Evolutionary conservation across 2,797 vertebrate genomes (phyloP).

Genomic region (Erpetoichthys calabaricus): DNA sequence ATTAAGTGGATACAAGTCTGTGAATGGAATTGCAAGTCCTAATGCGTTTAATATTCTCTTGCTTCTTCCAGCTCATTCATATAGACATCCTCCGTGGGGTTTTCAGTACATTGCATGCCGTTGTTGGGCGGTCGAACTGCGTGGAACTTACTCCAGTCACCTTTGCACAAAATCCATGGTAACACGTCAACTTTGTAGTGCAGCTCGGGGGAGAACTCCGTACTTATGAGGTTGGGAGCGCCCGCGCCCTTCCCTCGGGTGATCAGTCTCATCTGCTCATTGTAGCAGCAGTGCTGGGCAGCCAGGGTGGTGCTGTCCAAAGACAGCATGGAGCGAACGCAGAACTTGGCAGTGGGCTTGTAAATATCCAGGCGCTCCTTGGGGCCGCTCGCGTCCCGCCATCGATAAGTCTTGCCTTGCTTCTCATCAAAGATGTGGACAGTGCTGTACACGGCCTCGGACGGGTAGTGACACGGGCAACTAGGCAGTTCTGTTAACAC

Average conservation of each 20-base stretch:
- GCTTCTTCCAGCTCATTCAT: conserved; percentile 80
- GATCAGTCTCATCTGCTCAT: conserved; percentile 68
- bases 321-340: conserved; percentile 79
- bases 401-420: conserved; percentile 60
- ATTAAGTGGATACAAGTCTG: too few species aligned
- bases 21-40: too few species aligned
- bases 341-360: conserved; percentile 75
- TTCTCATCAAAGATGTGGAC: conserved; percentile 63
- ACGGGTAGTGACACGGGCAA: conserved; percentile 80
- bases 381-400: conserved; percentile 79
- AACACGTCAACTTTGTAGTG: conserved; percentile 86
- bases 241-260: conserved; percentile 80
- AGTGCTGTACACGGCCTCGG: conserved; percentile 67
- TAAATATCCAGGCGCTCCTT: conserved; percentile 85
- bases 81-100: conserved; percentile 71
- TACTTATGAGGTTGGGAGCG: conserved; percentile 79
- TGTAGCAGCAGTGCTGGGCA: conserved; percentile 86
- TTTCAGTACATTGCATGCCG: conserved; percentile 58
- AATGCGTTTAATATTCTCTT: conserved; percentile 60
- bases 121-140: conserved; percentile 79
- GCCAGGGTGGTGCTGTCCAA: conserved; percentile 74
- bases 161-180: conserved; percentile 92
- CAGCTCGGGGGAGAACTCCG: conserved; percentile 81
- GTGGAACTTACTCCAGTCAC: conserved; percentile 88
- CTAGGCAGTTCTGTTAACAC: conserved; percentile 76